Percentiles rank a stretch among this genome's conserved stretches.
Conservation (phyloP, 2,888 invertebrate species). For the Pollenia angustigena region DNA sequence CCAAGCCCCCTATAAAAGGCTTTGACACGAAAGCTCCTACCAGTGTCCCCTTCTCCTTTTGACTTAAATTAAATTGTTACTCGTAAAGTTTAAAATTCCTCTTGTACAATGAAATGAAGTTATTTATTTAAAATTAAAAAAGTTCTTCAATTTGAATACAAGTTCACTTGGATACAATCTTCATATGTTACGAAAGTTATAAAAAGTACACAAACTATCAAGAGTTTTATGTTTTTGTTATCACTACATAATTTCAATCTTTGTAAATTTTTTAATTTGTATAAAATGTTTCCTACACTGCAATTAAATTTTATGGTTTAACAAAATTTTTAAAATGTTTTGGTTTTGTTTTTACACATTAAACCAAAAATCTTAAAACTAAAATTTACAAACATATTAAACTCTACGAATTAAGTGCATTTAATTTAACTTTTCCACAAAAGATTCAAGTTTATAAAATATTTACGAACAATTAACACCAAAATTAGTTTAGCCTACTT, state of each 20-base stretch:
- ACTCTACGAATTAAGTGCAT: slow-evolving; percentile 43
- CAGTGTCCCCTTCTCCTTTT: too few relatives aligned
- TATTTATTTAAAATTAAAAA: too few relatives aligned
- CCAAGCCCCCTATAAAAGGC: too few relatives aligned
- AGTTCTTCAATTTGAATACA: too few relatives aligned
- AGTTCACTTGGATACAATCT: too few relatives aligned
- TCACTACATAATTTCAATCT: neutral
- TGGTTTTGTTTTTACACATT: neutral
- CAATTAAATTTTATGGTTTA: neutral
- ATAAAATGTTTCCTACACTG: too few relatives aligned
- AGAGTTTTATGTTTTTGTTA: neutral
- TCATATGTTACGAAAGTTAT: neutral
- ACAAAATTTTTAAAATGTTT: neutral
- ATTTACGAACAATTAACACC: slow-evolving; percentile 70
- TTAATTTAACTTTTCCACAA: slow-evolving; percentile 63
- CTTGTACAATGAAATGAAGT: too few relatives aligned
- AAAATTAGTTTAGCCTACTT: slow-evolving; percentile 59
- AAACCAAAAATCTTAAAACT: slow-evolving; percentile 13
- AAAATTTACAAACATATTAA: slow-evolving; percentile 46
- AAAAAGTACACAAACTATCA: neutral
- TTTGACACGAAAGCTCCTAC: too few relatives aligned
- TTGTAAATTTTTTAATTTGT: neutral
- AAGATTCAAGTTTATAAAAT: slow-evolving; percentile 65
- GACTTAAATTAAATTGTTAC: too few relatives aligned
- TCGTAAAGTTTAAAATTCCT: too few relatives aligned